Evolutionary conservation across 2,797 vertebrate species (phyloP).

Genomic region (Microchirus variegatus): DNA sequence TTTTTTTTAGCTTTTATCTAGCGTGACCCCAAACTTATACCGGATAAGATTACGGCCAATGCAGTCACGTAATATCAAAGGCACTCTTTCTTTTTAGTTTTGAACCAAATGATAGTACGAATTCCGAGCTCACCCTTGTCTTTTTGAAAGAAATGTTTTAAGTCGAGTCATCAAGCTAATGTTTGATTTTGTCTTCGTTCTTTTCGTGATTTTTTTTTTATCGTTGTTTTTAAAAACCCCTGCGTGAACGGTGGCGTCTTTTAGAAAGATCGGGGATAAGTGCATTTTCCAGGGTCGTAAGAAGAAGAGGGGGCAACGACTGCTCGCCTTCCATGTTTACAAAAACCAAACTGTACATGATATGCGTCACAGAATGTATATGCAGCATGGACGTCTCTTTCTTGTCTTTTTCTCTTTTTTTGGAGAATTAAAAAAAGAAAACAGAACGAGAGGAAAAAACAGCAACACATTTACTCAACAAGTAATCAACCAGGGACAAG

Average conservation of each 20-base stretch:
- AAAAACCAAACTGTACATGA: constrained; percentile 99
- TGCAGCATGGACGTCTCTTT: constrained; percentile 92
- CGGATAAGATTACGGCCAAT: constrained; percentile 91
- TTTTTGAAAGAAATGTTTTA: constrained; percentile 83
- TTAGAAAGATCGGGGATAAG: constrained; percentile 86
- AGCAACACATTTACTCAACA: constrained; percentile 98
- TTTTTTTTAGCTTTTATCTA: constrained; percentile 81
- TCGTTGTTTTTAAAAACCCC: constrained; percentile 75
- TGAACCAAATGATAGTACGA: constrained; percentile 90
- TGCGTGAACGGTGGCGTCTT: constrained; percentile 88
- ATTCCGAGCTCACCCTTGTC: constrained; percentile 78
- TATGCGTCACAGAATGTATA: constrained; percentile 99
- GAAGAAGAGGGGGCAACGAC: constrained; percentile 89
- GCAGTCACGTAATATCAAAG: constrained; percentile 93
- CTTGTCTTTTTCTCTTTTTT: constrained; percentile 85
- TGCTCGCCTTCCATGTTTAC: constrained; percentile 89
- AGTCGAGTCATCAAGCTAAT: constrained; percentile 83
- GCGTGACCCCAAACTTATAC: constrained; percentile 86
- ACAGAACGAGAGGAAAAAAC: constrained; percentile 91
- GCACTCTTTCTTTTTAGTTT: constrained; percentile 87
- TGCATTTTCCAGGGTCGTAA: constrained; percentile 88
- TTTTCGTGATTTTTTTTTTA: constrained; percentile 46
- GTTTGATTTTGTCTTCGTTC: constrained; percentile 22
- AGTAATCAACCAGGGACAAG: constrained; percentile 98
- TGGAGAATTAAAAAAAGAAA: constrained; percentile 89